These are phyloP conservation scores for Ceraclea dissimilis DNA, from an alignment of 2,888 invertebrate genomes.

Conservation along the genomic window DNA sequence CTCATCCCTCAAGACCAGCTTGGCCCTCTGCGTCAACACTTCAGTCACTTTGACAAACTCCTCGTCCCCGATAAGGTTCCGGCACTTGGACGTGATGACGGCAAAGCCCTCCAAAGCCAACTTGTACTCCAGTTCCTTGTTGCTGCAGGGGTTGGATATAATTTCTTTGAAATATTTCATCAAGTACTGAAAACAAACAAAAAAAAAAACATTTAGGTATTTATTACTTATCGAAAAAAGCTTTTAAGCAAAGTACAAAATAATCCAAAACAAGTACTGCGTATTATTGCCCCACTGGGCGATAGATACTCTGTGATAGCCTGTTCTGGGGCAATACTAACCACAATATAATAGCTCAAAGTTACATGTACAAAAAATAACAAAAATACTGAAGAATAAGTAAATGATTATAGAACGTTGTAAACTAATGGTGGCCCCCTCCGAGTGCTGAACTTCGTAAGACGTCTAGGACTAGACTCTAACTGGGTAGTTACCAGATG, in stretches of 20 bases:
- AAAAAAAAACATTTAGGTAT: not conserved
- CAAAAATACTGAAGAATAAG: too few species aligned
- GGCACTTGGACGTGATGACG: slow-evolving; percentile 11
- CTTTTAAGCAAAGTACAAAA: too few species aligned
- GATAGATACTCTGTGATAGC: too few species aligned
- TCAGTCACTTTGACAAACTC: slow-evolving; percentile 13
- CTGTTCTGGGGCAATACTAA: too few species aligned
- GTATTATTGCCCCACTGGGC: too few species aligned
- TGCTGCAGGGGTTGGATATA: not conserved
- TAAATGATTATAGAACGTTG: too few species aligned
- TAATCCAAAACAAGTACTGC: not conserved
- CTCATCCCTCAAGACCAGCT: slow-evolving; percentile 4
- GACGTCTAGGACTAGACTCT: too few species aligned
- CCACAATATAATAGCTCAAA: too few species aligned
- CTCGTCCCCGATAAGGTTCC: slow-evolving; percentile 9
- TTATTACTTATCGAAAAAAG: not conserved
- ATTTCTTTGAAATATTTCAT: slow-evolving; percentile 19
- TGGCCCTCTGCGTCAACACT: slow-evolving; percentile 16
- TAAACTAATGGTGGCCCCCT: too few species aligned
- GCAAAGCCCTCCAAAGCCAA: slow-evolving; percentile 20
- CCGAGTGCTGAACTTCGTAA: too few species aligned
- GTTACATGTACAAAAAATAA: too few species aligned
- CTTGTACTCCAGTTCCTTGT: slow-evolving; percentile 5
- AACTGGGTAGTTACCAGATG: too few species aligned
- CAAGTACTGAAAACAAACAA: slow-evolving; percentile 16